These are phyloP conservation scores for Sterna hirundo DNA, from an alignment of 2,113 vertebrate genomes.

Conservation along the genomic window DNA sequence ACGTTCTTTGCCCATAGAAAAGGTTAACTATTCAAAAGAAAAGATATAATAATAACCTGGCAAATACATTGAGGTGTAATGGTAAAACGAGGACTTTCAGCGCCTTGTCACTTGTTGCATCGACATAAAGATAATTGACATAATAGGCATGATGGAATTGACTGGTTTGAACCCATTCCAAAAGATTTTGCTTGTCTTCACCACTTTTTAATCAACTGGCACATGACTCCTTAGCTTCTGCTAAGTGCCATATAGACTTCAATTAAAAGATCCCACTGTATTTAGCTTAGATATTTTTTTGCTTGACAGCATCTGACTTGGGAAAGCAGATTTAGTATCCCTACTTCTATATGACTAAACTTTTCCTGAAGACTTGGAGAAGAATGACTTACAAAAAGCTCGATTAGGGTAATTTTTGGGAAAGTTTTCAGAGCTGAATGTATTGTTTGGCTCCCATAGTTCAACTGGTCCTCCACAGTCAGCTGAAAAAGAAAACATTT, in stretches of 20 bases:
- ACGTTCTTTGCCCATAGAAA: background rate
- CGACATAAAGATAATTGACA: background rate
- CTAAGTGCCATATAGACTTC: background rate
- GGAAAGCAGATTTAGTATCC: background rate
- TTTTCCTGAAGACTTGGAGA: background rate
- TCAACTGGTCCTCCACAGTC: slow-evolving; percentile 91
- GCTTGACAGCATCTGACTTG: background rate
- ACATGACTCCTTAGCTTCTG: background rate
- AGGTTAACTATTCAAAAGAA: background rate
- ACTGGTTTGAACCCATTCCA: background rate
- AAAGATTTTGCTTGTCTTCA: background rate
- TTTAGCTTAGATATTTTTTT: background rate
- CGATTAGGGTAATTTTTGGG: slow-evolving; percentile 81
- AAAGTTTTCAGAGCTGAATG: slow-evolving; percentile 87
- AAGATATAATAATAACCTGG: background rate
- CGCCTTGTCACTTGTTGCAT: background rate
- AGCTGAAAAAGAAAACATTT: slow-evolving; percentile 71
- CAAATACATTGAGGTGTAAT: background rate
- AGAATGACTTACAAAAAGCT: slow-evolving; percentile 83
- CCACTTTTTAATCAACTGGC: background rate
- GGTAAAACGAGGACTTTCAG: background rate
- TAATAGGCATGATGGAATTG: background rate
- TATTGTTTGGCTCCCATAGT: slow-evolving; percentile 86
- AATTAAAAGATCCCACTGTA: background rate
- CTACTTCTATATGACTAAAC: background rate